phyloP scores from a whole-genome alignment of 2,888 invertebrate species.

The Meta bourneti region DNA sequence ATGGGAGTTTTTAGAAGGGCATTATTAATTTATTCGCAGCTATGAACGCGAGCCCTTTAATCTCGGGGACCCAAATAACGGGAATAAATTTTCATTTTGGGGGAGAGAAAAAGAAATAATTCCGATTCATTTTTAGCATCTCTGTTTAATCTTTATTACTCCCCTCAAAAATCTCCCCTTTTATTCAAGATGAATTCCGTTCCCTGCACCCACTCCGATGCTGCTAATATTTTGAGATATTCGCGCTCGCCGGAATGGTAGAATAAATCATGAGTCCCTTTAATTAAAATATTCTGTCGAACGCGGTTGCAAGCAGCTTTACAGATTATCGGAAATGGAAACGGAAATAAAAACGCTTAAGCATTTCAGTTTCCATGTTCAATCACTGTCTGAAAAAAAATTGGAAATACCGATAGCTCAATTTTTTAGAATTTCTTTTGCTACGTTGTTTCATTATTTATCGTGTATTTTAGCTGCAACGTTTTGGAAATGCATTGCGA shows the following conservation, averaged over 20 bases:
- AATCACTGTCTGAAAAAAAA: neutral
- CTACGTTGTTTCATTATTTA: neutral
- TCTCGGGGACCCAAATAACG: slow-evolving; percentile 44
- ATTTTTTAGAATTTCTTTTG: neutral
- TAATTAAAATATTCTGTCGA: slow-evolving; percentile 42
- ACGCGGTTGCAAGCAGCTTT: neutral
- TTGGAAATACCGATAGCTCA: neutral
- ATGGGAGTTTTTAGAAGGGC: neutral
- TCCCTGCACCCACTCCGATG: neutral
- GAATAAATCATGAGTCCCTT: slow-evolving; percentile 11
- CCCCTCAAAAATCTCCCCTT: neutral
- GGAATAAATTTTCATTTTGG: slow-evolving; percentile 53
- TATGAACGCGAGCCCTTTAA: slow-evolving; percentile 37
- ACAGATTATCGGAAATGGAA: slow-evolving; percentile 3
- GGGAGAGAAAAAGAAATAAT: slow-evolving; percentile 15
- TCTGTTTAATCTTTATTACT: slow-evolving; percentile 54
- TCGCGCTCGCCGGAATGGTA: slow-evolving; percentile 6
- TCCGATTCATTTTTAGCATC: slow-evolving; percentile 49
- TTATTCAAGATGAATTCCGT: slow-evolving; percentile 23
- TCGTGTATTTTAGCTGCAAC: no score
- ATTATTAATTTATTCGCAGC: slow-evolving; percentile 62
- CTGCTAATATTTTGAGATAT: neutral
- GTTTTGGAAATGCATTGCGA: no score
- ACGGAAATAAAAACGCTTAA: neutral
- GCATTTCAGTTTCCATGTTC: neutral